phyloP scores from a whole-genome alignment of 2,113 vertebrate species.

The Toxotes jaculatrix region DNA sequence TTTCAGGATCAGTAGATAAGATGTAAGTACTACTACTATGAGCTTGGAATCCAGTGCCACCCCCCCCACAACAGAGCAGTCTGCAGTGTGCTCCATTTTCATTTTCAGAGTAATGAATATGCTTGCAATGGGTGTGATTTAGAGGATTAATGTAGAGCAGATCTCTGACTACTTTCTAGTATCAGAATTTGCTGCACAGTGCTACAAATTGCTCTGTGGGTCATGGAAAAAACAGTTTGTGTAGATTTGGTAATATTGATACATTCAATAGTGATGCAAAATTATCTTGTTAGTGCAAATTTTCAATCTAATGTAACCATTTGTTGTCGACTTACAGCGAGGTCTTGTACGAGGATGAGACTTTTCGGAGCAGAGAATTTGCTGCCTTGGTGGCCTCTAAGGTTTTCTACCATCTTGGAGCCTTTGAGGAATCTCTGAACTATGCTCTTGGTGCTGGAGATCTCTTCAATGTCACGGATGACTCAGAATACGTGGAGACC shows the following conservation, averaged over 20 bases:
- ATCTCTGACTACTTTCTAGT: background rate
- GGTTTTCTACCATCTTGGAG: slow-evolving; percentile 98
- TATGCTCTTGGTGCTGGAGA: slow-evolving; percentile 98
- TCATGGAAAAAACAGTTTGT: background rate
- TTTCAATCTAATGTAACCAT: slow-evolving; percentile 13
- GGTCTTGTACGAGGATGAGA: slow-evolving; percentile 98
- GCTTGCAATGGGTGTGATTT: accelerated
- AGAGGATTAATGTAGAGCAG: background rate
- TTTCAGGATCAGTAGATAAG: slow-evolving; percentile 99
- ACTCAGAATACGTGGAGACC: slow-evolving; percentile 98
- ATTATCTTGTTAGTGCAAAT: background rate
- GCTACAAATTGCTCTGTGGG: background rate
- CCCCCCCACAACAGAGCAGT: background rate
- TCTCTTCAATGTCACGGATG: slow-evolving; percentile 98
- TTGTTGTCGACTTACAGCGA: slow-evolving; percentile 84
- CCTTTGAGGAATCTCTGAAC: slow-evolving; percentile 98
- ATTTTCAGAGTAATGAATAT: background rate
- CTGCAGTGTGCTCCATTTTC: background rate
- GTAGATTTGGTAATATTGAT: background rate
- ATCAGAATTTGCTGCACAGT: background rate
- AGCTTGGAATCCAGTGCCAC: background rate
- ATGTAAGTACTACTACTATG: slow-evolving; percentile 88
- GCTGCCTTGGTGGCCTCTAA: slow-evolving; percentile 98
- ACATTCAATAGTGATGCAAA: background rate
- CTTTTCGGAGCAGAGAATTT: slow-evolving; percentile 95